phyloP scores from a whole-genome alignment of 2,888 invertebrate genomes.

The Cheilosia impressa region DNA sequence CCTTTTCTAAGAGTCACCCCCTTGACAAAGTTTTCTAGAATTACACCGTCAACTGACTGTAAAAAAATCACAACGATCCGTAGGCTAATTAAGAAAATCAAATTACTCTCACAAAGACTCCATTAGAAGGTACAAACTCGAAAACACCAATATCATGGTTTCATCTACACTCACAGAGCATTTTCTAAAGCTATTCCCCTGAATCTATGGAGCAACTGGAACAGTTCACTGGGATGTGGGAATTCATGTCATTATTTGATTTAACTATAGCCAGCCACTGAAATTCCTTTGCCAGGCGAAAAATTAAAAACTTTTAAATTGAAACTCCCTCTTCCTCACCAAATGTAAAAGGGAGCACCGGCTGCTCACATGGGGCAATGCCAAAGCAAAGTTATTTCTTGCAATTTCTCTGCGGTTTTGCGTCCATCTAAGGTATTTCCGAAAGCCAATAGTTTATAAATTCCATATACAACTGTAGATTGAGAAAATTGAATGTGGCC shows the following conservation, averaged over 20 bases:
- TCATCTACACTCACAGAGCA: neutral
- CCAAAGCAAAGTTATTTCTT: constrained; percentile 55
- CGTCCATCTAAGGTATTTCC: constrained; percentile 51
- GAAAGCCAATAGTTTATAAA: constrained; percentile 66
- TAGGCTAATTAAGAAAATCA: no score
- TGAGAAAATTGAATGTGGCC: constrained; percentile 59
- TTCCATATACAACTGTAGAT: constrained; percentile 49
- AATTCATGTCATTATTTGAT: constrained; percentile 64
- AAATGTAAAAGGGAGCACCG: constrained; percentile 34
- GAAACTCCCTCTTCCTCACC: constrained; percentile 35
- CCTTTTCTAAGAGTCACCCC: no score
- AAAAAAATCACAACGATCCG: no score
- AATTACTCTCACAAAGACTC: no score
- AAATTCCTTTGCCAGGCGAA: constrained; percentile 56
- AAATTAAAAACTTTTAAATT: constrained; percentile 67
- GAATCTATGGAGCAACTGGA: constrained; percentile 17
- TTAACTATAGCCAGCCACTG: constrained; percentile 60
- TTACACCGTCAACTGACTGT: no score
- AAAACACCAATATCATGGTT: no score
- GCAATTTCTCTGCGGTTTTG: constrained; percentile 53
- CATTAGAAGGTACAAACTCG: no score
- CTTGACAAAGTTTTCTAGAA: no score
- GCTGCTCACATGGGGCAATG: neutral
- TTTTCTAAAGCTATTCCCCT: neutral
- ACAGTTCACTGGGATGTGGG: neutral